Evolutionary conservation across 2,797 vertebrate species (phyloP), one percentile per base, ranked within the genome.

Genomic region (Erethizon dorsatum): DNA sequence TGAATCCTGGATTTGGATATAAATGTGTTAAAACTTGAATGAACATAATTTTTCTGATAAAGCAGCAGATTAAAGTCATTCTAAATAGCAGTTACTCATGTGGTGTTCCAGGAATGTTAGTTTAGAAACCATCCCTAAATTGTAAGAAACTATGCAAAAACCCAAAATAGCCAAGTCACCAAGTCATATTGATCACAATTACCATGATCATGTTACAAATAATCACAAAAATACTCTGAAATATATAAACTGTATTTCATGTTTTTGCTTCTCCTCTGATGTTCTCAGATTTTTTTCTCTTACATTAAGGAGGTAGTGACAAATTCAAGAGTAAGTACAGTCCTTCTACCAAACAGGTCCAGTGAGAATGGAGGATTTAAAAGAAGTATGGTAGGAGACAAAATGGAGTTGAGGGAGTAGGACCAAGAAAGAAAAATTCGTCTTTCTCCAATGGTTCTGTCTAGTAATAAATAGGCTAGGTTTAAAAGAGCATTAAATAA

Each of bases 51-150:
- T 83, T 96, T 61, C 50, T 88, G 45, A 83, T 26, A 31, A 15
- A 83, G 45, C 7, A 8, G 7, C 59, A 71, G 33, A 94, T 73
- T 18, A 59, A 73, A 33, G 28, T 91, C 80, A 45, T 73, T 88
- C 47, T 41, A 79, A 67, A 75, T 63, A 94, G 67, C 22, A 67
- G 10, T 26, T 71, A 80, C 10, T 78, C 4, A 1, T 82, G 15
- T 92, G n/a, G 14, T 41, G 57, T 84, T n/a, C 18, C 45, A 83
- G 65, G 78, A 87, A 52, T 45, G 17, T 41, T 73, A 65, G 61
- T 90, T 37, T 94, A 87, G 45, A 92, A 96, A 56, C n/a, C 41
- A 28, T 67, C n/a, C 41, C n/a, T 77, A 89, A 83, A 45, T 78
- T 89, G 28, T 69, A 95, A 93, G 59, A 47, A 88, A 28, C 50